These are phyloP conservation scores for Gracilinanus agilis DNA, from an alignment of 2,113 vertebrate species.

Conservation along the genomic window DNA sequence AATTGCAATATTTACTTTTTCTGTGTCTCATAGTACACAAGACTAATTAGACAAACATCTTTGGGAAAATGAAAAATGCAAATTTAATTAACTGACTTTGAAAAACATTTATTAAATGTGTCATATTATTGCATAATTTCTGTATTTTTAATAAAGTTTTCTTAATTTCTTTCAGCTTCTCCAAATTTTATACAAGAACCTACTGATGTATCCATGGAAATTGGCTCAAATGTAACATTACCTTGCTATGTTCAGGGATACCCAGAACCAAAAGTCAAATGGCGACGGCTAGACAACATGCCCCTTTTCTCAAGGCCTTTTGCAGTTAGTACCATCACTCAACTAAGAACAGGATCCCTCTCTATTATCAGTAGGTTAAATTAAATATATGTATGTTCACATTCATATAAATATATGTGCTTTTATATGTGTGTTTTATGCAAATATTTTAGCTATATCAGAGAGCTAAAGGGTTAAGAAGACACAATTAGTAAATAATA, in stretches of 20 bases:
- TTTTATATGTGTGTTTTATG: not conserved
- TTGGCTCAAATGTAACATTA: constrained; percentile 92
- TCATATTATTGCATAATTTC: not conserved
- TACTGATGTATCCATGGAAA: constrained; percentile 87
- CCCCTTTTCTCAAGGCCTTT: constrained; percentile 86
- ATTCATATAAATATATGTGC: not conserved
- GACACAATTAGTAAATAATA: not conserved
- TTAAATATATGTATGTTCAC: not conserved
- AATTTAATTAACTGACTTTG: not conserved
- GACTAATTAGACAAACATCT: not conserved
- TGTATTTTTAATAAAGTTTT: not conserved
- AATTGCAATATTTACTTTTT: not conserved
- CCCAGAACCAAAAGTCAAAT: constrained; percentile 92
- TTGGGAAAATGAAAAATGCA: constrained; percentile 11
- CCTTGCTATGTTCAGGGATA: constrained; percentile 90
- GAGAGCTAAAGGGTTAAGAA: not conserved
- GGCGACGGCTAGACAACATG: constrained; percentile 88
- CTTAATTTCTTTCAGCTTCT: constrained; percentile 83
- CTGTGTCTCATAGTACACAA: not conserved
- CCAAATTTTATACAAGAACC: constrained; percentile 92
- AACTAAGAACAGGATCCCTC: constrained; percentile 88
- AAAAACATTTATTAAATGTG: not conserved
- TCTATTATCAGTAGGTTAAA: constrained; percentile 89
- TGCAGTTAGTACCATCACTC: constrained; percentile 84
- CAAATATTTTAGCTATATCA: not conserved